Percentiles rank a stretch among this genome's conserved stretches.
Evolutionary conservation across 1,140 invertebrate species (phyloP).

Genomic region (Drosophila truncata): DNA sequence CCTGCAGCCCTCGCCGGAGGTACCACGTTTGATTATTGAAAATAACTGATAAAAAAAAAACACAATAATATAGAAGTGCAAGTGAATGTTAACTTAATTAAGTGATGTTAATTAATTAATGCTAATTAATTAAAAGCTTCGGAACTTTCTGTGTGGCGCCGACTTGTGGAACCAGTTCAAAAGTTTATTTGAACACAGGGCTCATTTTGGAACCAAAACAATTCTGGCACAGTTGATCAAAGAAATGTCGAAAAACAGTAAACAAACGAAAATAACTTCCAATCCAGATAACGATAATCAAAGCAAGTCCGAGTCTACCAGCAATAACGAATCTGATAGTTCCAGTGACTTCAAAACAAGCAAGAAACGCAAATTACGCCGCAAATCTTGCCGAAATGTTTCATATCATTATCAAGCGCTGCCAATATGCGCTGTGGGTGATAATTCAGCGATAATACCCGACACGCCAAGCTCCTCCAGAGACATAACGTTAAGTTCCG

Average conservation of each 20-base stretch:
- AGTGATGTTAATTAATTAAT: too few relatives aligned
- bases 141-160: background rate
- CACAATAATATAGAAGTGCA: background rate
- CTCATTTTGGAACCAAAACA: conserved; percentile 38
- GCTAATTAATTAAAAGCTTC: background rate
- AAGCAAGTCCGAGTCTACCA: background rate
- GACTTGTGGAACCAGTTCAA: conserved; percentile 14
- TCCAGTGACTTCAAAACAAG: conserved; percentile 45
- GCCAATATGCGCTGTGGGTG: conserved; percentile 43
- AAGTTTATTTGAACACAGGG: background rate
- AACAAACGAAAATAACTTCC: background rate
- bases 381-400: conserved; percentile 27
- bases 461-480: conserved; percentile 23
- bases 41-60: background rate
- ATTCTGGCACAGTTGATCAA: conserved; percentile 12
- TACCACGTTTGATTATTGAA: background rate
- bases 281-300: background rate
- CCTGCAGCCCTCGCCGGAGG: background rate
- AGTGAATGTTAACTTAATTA: background rate
- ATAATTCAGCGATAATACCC: background rate
- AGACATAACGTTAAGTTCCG: conserved; percentile 42
- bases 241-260: conserved; percentile 41
- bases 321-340: conserved; percentile 15
- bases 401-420: conserved; percentile 50
- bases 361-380: conserved; percentile 45